Base-by-base conservation (phyloP, 53 echinoderm and acorn worm species). In the Holothuria leucospilota region DNA sequence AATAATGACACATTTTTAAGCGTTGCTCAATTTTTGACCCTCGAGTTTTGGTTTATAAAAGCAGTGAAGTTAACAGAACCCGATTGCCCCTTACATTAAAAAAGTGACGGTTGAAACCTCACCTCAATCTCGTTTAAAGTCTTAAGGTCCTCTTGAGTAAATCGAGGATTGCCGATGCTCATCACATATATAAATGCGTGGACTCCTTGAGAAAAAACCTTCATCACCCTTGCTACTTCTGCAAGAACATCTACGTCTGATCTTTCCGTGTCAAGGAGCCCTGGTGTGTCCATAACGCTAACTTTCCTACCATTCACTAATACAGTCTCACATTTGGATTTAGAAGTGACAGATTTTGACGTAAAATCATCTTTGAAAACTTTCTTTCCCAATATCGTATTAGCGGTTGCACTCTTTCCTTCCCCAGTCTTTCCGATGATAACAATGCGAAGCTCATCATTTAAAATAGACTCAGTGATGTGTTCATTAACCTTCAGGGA, bases 331-430 rank as follows among this genome's bases (percentile, higher is more conserved):
- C 67, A 29, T 30, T 11, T 67, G 24, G 67, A 67, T 67, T 29
- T 30, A 29, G 27, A 30, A 30, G 67, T 67, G 4, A 29, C 67
- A 18, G 67, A 67, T 67, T 20, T 6, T 27, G 67, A 67, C 6
- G 67, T 30, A 26, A 27, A 29, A 21, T 27, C 13, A 67, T 27
- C 30, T 20, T 20, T 21, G 30, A 67, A 67, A 27, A 67, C 21
- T 26, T 67, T 30, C 67, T 67, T 67, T 27, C 67, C 67, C 27
- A 67, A 26, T 29, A 67, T 67, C 8, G 67, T 67, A 67, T 67
- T 67, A 13, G 67, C 67, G 4, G 67, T 67, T 29, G 67, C 67
- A 67, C 67, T 67, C 30, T 67, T 67, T 27, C 67, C 67, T 13
- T 27, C n/a, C 20, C 67, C 67, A 27, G 67, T 67, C 67, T 67